Evolutionary conservation across 2,113 vertebrate species (phyloP).

Genomic region (Grammomys surdaster): DNA sequence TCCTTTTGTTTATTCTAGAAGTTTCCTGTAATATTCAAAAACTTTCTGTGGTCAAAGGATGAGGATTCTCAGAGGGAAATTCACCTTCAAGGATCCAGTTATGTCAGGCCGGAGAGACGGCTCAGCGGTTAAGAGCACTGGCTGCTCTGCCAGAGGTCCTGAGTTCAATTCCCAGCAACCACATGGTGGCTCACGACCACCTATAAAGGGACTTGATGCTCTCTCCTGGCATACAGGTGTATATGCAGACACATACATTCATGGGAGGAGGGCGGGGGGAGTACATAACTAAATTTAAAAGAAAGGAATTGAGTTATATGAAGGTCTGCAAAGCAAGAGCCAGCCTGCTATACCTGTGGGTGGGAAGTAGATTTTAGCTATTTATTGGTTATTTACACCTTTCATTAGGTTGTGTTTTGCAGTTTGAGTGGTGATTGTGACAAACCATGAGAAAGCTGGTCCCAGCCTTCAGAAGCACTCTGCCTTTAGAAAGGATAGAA

Average conservation of each 20-base stretch:
- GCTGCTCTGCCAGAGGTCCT: not conserved
- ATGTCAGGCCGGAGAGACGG: not conserved
- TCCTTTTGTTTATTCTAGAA: not conserved
- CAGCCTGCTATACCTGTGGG: not conserved
- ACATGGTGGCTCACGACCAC: not conserved
- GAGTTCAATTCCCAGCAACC: not conserved
- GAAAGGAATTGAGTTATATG: not conserved
- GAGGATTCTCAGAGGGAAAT: not conserved
- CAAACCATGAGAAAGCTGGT: not conserved
- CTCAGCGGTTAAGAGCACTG: not conserved
- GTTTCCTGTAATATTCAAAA: not conserved
- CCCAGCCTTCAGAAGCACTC: not conserved
- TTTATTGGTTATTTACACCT: not conserved
- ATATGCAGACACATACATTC: not conserved
- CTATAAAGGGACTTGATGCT: not conserved
- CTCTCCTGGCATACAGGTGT: not conserved
- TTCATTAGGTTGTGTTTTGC: not conserved
- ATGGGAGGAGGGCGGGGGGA: not conserved
- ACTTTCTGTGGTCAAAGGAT: not conserved
- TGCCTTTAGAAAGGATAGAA: constrained; percentile 19
- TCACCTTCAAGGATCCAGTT: not conserved
- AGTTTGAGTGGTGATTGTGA: not conserved
- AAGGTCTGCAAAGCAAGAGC: not conserved
- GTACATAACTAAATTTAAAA: not conserved
- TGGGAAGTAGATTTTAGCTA: not conserved